Percentiles rank a stretch among this genome's conserved stretches.
Evolutionary conservation across 2,888 invertebrate species (phyloP).

Genomic region (Parasteatoda lunata): DNA sequence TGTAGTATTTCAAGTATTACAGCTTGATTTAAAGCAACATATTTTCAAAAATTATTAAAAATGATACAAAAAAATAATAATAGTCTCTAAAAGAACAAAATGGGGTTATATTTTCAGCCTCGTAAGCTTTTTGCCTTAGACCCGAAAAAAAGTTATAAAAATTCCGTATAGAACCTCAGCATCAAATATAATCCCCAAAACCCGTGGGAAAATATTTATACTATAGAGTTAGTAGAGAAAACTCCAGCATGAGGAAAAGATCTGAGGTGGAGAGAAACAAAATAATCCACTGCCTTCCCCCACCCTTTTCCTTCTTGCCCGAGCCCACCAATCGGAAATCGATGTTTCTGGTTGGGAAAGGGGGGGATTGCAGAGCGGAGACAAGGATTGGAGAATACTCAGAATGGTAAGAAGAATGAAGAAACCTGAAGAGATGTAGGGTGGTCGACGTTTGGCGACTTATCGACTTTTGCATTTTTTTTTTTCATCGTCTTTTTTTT

Average conservation of each 20-base stretch:
- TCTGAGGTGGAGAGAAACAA: conserved; percentile 20
- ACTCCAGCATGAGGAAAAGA: conserved; percentile 22
- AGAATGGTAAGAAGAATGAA: conserved; percentile 62
- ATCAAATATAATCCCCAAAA: conserved; percentile 56
- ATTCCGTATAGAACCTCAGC: conserved; percentile 28
- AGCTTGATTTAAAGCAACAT: no score
- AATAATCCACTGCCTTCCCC: conserved; percentile 55
- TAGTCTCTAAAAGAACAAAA: background rate
- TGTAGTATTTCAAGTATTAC: no score
- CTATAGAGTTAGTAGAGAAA: conserved; percentile 59
- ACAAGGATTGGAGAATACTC: conserved; percentile 67
- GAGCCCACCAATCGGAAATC: conserved; percentile 65
- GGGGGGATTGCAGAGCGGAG: conserved; percentile 40
- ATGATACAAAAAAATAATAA: no score
- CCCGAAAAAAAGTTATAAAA: conserved; percentile 62
- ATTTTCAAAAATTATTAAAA: no score
- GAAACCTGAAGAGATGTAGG: conserved; percentile 53
- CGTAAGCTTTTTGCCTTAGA: conserved; percentile 16
- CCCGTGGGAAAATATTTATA: conserved; percentile 68
- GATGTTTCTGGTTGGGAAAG: conserved; percentile 55
- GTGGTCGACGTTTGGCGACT: conserved; percentile 64
- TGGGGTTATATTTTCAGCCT: conserved; percentile 39
- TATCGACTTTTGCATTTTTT: conserved; percentile 56
- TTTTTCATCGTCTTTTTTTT: conserved; percentile 13
- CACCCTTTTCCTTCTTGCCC: conserved; percentile 22